Percentiles rank a stretch among this genome's conserved stretches.
phyloP scores from a whole-genome alignment of 1,140 invertebrate genomes.

The Leptoteleia sp. region DNA sequence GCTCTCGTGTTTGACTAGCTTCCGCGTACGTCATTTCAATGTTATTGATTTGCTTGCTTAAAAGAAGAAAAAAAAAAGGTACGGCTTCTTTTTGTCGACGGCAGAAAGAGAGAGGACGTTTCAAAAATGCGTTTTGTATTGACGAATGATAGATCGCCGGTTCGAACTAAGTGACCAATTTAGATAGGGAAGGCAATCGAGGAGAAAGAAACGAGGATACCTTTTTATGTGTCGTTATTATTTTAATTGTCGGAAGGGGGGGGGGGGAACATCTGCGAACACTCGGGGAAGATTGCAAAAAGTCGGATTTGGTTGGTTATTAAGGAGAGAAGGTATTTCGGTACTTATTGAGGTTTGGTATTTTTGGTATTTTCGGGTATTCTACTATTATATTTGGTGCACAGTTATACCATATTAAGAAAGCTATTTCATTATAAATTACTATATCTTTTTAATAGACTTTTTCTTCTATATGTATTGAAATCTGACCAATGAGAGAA shows the following conservation, averaged over 20 bases:
- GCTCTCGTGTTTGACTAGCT: constrained; percentile 43
- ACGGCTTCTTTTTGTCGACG: neutral
- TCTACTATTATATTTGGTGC: no score
- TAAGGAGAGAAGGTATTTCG: no score
- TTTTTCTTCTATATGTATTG: no score
- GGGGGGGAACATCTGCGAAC: constrained; percentile 14
- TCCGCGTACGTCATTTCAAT: constrained; percentile 47
- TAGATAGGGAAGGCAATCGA: neutral
- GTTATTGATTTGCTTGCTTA: constrained; percentile 60
- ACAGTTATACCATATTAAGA: no score
- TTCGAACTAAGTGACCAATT: neutral
- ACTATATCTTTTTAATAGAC: no score
- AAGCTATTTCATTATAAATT: no score
- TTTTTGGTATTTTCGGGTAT: no score
- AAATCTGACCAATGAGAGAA: no score
- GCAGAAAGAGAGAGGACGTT: constrained; percentile 2
- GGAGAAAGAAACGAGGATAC: neutral
- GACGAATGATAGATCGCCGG: constrained; percentile 43
- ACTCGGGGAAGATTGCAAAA: no score
- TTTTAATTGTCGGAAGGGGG: constrained; percentile 13
- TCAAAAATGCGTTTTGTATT: constrained; percentile 16
- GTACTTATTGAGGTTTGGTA: no score
- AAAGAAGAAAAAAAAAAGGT: constrained; percentile 28
- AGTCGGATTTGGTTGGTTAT: no score
- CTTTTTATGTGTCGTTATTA: constrained; percentile 8